phyloP scores from a whole-genome alignment of 2,797 vertebrate genomes.

The Columba guinea region DNA sequence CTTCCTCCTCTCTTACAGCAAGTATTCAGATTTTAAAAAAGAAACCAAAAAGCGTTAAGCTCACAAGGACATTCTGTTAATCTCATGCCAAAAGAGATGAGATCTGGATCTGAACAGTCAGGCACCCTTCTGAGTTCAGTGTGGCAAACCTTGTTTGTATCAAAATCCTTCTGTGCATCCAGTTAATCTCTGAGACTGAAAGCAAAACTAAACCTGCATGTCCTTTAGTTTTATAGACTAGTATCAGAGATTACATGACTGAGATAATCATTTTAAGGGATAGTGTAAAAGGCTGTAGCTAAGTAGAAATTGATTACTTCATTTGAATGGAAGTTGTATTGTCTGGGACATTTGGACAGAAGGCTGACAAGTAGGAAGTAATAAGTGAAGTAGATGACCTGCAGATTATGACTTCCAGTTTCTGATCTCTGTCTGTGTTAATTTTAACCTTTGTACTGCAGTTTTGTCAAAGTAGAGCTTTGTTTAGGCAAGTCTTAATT shows the following conservation, averaged over 20 bases:
- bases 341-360: background rate
- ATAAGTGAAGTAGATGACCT: background rate
- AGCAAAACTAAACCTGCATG: background rate
- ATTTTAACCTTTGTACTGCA: background rate
- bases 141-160: background rate
- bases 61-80: background rate
- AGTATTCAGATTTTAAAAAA: background rate
- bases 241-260: background rate
- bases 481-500: background rate
- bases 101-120: background rate
- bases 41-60: background rate
- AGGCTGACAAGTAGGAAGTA: background rate
- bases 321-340: background rate
- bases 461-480: background rate
- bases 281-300: background rate
- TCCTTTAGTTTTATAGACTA: background rate
- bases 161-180: background rate
- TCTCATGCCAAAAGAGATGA: background rate
- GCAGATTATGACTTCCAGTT: background rate
- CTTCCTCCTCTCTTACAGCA: background rate
- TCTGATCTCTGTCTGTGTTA: background rate
- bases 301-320: background rate
- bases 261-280: background rate
- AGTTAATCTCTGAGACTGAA: background rate
- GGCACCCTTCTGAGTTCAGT: background rate